phyloP scores from a whole-genome alignment of 2,797 vertebrate genomes.

The Leptodactylus fallax region DNA sequence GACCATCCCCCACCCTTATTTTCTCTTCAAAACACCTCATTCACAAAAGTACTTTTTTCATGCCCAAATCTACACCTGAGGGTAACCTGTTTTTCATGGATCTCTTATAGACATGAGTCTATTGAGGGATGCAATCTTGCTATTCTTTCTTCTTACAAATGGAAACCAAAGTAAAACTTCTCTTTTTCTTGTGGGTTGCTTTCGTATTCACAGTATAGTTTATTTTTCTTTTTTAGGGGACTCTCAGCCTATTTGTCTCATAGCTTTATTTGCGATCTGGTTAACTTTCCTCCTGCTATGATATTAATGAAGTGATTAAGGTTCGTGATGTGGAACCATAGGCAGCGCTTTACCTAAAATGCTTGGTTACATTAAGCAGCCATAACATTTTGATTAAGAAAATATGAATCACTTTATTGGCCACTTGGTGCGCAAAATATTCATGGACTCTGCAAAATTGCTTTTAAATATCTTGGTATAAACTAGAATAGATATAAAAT shows the following conservation, averaged over 20 bases:
- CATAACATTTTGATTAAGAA: conserved; percentile 62
- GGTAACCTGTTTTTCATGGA: too few species aligned
- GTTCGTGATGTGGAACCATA: conserved; percentile 56
- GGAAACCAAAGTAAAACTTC: not conserved
- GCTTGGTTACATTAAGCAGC: conserved; percentile 39
- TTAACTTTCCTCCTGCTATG: conserved; percentile 43
- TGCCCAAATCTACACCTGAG: too few species aligned
- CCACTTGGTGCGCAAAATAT: conserved; percentile 61
- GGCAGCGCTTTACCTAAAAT: conserved; percentile 61
- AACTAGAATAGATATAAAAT: conserved; percentile 25
- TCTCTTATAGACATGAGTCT: too few species aligned
- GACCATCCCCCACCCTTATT: too few species aligned
- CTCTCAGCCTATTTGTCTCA: conserved; percentile 32
- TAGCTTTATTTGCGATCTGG: conserved; percentile 61
- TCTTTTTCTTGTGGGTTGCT: not conserved
- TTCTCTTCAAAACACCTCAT: too few species aligned
- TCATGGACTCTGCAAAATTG: conserved; percentile 59
- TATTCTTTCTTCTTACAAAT: too few species aligned
- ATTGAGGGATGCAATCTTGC: too few species aligned
- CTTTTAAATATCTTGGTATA: conserved; percentile 48
- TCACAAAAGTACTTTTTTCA: too few species aligned
- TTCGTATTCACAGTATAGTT: not conserved
- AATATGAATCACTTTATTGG: conserved; percentile 62
- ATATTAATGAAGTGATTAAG: conserved; percentile 67
- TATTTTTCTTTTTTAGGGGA: not conserved